These are phyloP conservation scores for Drosophila jambulina DNA, from an alignment of 1,140 invertebrate species.

Conservation along the genomic window DNA sequence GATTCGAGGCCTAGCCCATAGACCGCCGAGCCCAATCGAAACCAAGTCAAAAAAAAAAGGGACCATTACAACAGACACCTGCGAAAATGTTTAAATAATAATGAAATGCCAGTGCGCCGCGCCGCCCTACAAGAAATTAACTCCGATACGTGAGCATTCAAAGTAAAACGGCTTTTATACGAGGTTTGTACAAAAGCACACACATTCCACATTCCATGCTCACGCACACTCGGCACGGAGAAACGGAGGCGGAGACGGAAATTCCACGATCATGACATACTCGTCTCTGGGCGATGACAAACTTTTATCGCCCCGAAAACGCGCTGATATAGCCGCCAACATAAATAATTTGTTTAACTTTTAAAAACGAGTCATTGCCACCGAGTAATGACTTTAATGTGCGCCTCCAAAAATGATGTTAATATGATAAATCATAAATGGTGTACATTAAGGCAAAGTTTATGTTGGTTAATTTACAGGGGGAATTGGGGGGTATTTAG, in stretches of 20 bases:
- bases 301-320: constrained; percentile 22
- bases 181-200: not conserved
- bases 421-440: constrained; percentile 1
- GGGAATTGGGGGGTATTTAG: not conserved
- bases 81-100: constrained; percentile 60
- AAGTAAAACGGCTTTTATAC: constrained; percentile 54
- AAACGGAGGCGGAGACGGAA: constrained; percentile 29
- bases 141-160: constrained; percentile 67
- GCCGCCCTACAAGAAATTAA: constrained; percentile 71
- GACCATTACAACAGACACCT: constrained; percentile 74
- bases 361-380: not conserved
- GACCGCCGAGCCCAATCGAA: constrained; percentile 29
- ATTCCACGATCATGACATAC: constrained; percentile 53
- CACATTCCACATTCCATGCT: constrained; percentile 48
- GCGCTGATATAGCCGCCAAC: constrained; percentile 3
- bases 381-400: constrained; percentile 6
- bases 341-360: constrained; percentile 20
- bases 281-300: constrained; percentile 21
- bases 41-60: constrained; percentile 14
- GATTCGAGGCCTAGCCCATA: constrained; percentile 19
- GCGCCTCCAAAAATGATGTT: not conserved
- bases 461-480: not conserved
- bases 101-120: constrained; percentile 63
- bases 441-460: not conserved
- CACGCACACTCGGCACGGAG: constrained; percentile 11